Evolutionary conservation across 53 echinoderm and acorn worm species (phyloP).

Genomic region (Pentamera pediparva): DNA sequence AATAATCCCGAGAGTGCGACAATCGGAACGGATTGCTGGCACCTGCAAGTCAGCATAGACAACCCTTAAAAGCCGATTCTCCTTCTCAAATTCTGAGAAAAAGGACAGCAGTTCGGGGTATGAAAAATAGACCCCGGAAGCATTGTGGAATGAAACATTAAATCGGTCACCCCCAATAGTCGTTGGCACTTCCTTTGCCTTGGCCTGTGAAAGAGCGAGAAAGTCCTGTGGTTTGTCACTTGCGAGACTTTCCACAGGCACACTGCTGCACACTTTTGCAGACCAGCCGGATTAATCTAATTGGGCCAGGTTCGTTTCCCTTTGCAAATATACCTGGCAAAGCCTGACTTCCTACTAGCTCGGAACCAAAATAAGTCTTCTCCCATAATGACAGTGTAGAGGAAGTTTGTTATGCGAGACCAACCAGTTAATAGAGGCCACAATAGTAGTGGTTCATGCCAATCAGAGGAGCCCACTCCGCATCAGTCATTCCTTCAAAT

Average conservation of each 20-base stretch:
- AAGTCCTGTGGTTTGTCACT: too few species aligned
- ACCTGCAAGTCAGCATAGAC: not conserved
- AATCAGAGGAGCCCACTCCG: slow-evolving; percentile 2
- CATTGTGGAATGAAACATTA: too few species aligned
- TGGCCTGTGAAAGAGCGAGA: too few species aligned
- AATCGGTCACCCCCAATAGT: too few species aligned
- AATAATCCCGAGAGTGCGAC: not conserved
- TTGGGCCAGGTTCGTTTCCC: slow-evolving; percentile 6
- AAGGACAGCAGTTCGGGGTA: too few species aligned
- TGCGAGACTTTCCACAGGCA: too few species aligned
- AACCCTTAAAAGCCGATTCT: not conserved
- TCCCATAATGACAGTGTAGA: slow-evolving; percentile 30
- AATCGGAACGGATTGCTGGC: not conserved
- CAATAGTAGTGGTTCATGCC: slow-evolving; percentile 53
- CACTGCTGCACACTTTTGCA: too few species aligned
- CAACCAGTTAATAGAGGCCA: slow-evolving; percentile 49
- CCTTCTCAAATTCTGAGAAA: slow-evolving; percentile 24
- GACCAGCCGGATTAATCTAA: too few species aligned
- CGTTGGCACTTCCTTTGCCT: too few species aligned
- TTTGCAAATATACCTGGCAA: not conserved
- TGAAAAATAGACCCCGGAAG: too few species aligned
- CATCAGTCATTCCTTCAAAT: slow-evolving; percentile 30
- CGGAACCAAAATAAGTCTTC: slow-evolving; percentile 21
- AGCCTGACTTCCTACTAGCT: slow-evolving; percentile 25
- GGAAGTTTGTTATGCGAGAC: slow-evolving; percentile 36